These are phyloP conservation scores for Manduca sexta DNA, from an alignment of 1,140 invertebrate genomes.

Conservation along the genomic window DNA sequence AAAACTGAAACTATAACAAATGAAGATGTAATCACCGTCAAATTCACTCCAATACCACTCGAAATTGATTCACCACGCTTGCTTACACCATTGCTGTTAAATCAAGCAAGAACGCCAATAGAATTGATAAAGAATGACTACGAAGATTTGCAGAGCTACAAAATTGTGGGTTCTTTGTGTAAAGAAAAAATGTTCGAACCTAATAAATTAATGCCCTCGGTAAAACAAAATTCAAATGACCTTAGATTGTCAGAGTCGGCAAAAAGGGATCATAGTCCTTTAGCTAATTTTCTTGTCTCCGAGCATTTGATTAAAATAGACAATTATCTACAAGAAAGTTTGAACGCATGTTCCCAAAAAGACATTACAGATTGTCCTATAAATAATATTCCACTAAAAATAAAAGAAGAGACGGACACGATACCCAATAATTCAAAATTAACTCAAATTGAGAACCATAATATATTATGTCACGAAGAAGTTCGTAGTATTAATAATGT, in stretches of 20 bases:
- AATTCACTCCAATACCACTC: conserved; percentile 56
- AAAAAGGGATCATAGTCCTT: conserved; percentile 25
- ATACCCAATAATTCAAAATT: conserved; percentile 2
- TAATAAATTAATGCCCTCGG: not conserved
- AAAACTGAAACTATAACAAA: conserved; percentile 69
- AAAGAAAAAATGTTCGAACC: conserved; percentile 42
- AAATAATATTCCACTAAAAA: conserved; percentile 6
- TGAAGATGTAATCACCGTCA: conserved; percentile 66
- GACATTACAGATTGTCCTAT: conserved; percentile 20
- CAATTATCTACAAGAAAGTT: conserved; percentile 52
- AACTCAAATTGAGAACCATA: conserved; percentile 9
- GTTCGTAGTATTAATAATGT: conserved; percentile 7
- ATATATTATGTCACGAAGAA: conserved; percentile 9
- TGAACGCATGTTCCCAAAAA: conserved; percentile 31
- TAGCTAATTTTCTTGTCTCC: conserved; percentile 35
- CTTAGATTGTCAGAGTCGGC: conserved; percentile 2
- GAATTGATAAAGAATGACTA: conserved; percentile 46
- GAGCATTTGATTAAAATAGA: conserved; percentile 54
- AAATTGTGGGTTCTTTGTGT: conserved; percentile 59
- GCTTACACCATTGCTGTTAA: conserved; percentile 19
- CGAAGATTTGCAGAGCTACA: conserved; percentile 59
- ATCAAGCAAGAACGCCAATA: conserved; percentile 26
- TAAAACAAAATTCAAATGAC: not conserved
- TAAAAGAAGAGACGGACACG: conserved; percentile 9
- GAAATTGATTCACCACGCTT: conserved; percentile 42